These are phyloP conservation scores for Paramormyrops hopkinsi DNA, from an alignment of 2,797 vertebrate species.

Conservation along the genomic window DNA sequence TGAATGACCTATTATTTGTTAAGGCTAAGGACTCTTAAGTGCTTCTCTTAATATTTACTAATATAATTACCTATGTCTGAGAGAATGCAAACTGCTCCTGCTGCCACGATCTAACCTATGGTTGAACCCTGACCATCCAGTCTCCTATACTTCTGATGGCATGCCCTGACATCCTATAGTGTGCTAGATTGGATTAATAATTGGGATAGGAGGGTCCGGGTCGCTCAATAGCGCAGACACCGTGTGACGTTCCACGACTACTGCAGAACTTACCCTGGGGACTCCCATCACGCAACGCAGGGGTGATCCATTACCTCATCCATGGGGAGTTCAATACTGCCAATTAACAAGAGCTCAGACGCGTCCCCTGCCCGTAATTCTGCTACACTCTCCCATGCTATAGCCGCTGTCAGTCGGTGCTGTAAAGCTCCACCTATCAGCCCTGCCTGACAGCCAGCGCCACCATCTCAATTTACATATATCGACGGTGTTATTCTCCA, in stretches of 20 bases:
- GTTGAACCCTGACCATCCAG: conserved; percentile 23
- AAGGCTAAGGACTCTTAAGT: conserved; percentile 6
- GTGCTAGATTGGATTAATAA: conserved; percentile 69
- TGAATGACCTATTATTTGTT: background rate
- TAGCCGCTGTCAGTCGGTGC: conserved; percentile 2
- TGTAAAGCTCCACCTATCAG: conserved; percentile 16
- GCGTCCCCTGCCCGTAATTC: conserved; percentile 29
- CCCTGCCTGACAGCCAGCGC: background rate
- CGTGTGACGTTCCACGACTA: conserved; percentile 56
- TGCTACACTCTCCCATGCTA: conserved; percentile 21
- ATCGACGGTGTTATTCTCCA: conserved; percentile 10
- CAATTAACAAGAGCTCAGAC: conserved; percentile 23
- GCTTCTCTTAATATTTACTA: background rate
- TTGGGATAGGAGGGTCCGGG: conserved; percentile 32
- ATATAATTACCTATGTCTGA: background rate
- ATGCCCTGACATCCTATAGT: conserved; percentile 67
- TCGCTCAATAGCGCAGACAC: conserved; percentile 66
- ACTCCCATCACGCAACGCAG: conserved; percentile 41
- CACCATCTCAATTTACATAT: conserved; percentile 9
- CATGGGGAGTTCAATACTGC: conserved; percentile 37
- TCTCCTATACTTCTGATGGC: conserved; percentile 57
- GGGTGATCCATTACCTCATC: conserved; percentile 51
- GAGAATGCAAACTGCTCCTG: background rate
- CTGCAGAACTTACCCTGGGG: conserved; percentile 53
- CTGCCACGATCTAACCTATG: conserved; percentile 20